A percentile compares a stretch with the other conserved stretches of the same genome.
Conservation (phyloP, 37 sponge, comb jelly and placozoan species). For the Ianthella basta region DNA sequence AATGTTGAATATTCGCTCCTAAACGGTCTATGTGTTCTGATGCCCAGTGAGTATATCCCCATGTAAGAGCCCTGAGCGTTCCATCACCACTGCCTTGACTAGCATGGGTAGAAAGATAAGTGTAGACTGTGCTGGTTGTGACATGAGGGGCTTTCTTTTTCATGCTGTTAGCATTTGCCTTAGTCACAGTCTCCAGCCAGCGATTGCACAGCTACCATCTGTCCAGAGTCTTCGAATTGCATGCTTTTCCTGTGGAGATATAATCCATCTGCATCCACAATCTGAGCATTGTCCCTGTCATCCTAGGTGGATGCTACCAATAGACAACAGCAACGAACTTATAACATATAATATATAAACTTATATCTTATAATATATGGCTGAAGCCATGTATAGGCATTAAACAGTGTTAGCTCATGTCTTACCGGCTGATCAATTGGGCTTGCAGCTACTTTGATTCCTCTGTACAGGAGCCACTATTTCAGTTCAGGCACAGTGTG, state of each 20-base stretch:
- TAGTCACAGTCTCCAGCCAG: slow-evolving; percentile 49
- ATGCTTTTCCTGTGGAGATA: slow-evolving; percentile 49
- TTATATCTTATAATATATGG: too few relatives aligned
- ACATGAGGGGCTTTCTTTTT: slow-evolving; percentile 47
- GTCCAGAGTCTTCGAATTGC: slow-evolving; percentile 42
- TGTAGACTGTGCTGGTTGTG: slow-evolving; percentile 52
- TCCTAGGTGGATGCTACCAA: background rate
- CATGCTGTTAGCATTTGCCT: slow-evolving; percentile 26
- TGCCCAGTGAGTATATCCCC: slow-evolving; percentile 63
- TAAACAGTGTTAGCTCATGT: background rate
- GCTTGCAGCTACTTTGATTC: slow-evolving; percentile 10
- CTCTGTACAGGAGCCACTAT: slow-evolving; percentile 49
- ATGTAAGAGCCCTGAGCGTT: slow-evolving; percentile 54
- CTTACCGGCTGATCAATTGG: slow-evolving; percentile 10
- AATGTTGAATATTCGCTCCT: slow-evolving; percentile 46
- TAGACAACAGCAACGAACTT: background rate
- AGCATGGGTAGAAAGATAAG: slow-evolving; percentile 55
- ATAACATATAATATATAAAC: background rate
- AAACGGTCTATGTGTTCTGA: slow-evolving; percentile 38
- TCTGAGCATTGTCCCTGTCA: background rate
- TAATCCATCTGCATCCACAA: slow-evolving; percentile 66
- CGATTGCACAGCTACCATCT: slow-evolving; percentile 22
- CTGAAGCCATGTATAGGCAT: too few relatives aligned
- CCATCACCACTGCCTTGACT: slow-evolving; percentile 39
- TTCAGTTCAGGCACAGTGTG: slow-evolving; percentile 33